Base-by-base conservation (phyloP, 2,797 vertebrate genomes). In the Esox lucius region DNA sequence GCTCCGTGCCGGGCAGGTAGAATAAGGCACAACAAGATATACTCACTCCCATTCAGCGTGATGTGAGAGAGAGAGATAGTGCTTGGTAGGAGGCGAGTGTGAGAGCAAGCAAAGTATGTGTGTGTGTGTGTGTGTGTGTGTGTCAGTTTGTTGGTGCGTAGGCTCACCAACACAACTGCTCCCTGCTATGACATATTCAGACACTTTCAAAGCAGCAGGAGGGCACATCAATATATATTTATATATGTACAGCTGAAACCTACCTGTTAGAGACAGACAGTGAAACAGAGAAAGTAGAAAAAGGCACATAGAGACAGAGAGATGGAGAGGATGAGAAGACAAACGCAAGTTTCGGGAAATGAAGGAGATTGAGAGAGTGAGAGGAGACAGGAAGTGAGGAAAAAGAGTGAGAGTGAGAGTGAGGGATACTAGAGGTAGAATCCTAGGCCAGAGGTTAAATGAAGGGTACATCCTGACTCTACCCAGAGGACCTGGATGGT, bases 131-230 rank as follows among this genome's bases (percentile, higher is more conserved):
- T 39, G 65, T 66, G 28, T 64, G 61, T 66, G 31, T 33, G 64
- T 28, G 61, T 64, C 22, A 31, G 26, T 5, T 16, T 39, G 31
- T 35, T 15, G 15, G 85, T 87, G 78, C 85, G 79, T 86, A 83
- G 83, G 81, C 78, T 83, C 80, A 76, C 82, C 80, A 79, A 84
- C 85, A 90, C 90, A 83, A 78, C 77, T 3, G 86, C 17, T 31
- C 28, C 68, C 90, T 90, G 84, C 89, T 85, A 85, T 42, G 67
- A 26, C 67, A 46, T 42, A 46, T 46, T 68, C 67, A 39, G 66
- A 68, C 66, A 46, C n/a, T n/a, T 39, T 39, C 65, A 39, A 9
- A 68, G 8, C 66, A 68, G n/a, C 35, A 42, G 9, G 66, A 68
- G 35, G 35, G 66, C 15, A 31, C 24, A 16, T 7, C 28, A 13